These are phyloP conservation scores for Spinus olivaceus DNA, from an alignment of 2,797 vertebrate genomes.

Conservation along the genomic window DNA sequence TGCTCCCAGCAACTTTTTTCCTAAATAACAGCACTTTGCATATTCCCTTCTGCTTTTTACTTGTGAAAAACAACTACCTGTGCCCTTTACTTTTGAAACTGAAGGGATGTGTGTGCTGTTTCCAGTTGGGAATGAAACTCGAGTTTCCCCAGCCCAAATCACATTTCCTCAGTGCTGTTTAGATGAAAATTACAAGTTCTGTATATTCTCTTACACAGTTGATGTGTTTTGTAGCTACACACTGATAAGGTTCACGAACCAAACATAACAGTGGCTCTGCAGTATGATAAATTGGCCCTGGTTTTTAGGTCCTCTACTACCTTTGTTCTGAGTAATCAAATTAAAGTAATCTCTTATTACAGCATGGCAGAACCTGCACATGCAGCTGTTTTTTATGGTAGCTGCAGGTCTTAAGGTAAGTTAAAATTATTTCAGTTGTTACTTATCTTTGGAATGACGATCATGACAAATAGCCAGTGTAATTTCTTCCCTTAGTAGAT, in stretches of 20 bases:
- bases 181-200: background rate
- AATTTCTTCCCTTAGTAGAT: slow-evolving; percentile 68
- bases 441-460: slow-evolving; percentile 61
- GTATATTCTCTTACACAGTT: background rate
- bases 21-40: background rate
- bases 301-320: slow-evolving; percentile 26
- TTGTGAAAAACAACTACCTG: fast-evolving
- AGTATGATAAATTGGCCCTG: background rate
- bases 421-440: slow-evolving; percentile 63
- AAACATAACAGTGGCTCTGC: background rate
- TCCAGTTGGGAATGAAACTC: background rate
- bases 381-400: slow-evolving; percentile 44
- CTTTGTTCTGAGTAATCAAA: slow-evolving; percentile 65
- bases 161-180: background rate
- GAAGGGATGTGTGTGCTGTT: background rate
- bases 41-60: background rate
- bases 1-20: background rate
- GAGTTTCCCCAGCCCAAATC: background rate
- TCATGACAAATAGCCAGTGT: slow-evolving; percentile 69
- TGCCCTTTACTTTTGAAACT: background rate
- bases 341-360: slow-evolving; percentile 57
- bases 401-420: slow-evolving; percentile 60
- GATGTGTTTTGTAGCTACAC: background rate
- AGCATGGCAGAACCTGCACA: slow-evolving; percentile 1
- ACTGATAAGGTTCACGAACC: background rate